Conservation (phyloP, 2,888 invertebrate genomes). For the Drosophila robusta region DNA sequence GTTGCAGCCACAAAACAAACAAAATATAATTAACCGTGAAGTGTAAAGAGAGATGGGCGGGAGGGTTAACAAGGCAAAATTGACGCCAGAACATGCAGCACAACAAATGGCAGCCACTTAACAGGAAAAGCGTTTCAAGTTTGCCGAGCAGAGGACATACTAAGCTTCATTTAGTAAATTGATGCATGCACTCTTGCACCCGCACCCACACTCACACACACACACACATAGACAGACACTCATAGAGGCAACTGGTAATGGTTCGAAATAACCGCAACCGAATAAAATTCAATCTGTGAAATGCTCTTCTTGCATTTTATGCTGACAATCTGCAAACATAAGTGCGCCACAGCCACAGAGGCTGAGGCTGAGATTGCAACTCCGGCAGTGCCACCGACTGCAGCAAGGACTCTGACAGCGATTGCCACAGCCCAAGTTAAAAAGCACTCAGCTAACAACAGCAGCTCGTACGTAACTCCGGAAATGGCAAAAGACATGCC, state of each 20-base stretch:
- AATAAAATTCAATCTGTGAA: constrained; percentile 77
- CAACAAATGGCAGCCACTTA: constrained; percentile 66
- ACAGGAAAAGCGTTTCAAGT: constrained; percentile 38
- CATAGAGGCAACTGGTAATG: constrained; percentile 44
- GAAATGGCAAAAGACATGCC: constrained; percentile 69
- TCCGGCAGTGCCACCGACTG: neutral
- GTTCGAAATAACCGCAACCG: constrained; percentile 65
- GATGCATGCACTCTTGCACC: constrained; percentile 53
- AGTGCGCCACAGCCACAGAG: constrained; percentile 53
- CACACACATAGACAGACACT: constrained; percentile 1
- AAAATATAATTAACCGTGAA: constrained; percentile 59
- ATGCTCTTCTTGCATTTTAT: constrained; percentile 70
- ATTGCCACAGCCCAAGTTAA: constrained; percentile 58
- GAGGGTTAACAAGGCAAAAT: constrained; percentile 46
- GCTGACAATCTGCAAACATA: constrained; percentile 74
- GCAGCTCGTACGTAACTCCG: constrained; percentile 64
- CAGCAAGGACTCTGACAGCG: constrained; percentile 12
- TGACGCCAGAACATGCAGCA: constrained; percentile 31
- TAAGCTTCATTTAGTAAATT: constrained; percentile 71
- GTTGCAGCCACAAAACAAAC: constrained; percentile 44
- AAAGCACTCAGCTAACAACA: constrained; percentile 69
- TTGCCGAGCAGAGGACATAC: constrained; percentile 37
- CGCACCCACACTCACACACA: neutral
- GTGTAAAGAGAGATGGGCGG: neutral
- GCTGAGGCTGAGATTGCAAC: constrained; percentile 37